Percentiles rank a stretch among this genome's conserved stretches.
Evolutionary conservation across 2,888 invertebrate species (phyloP).

Genomic region (Campoplex capitator): DNA sequence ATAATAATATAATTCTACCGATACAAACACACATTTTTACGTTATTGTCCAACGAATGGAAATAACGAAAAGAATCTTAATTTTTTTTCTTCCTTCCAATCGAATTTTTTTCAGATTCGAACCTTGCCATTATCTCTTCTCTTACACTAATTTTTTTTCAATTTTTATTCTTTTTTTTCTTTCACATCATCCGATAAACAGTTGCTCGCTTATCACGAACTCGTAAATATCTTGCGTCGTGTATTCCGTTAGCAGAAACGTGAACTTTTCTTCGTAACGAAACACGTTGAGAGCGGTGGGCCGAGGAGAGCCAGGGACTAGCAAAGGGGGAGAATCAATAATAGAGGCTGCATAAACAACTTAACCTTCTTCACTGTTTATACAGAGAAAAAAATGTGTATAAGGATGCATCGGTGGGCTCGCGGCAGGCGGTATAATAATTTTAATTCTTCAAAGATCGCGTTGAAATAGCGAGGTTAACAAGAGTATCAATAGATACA

Average conservation of each 20-base stretch:
- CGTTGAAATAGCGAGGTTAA: slow-evolving; percentile 35
- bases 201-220: background rate
- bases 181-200: background rate
- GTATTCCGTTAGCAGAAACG: background rate
- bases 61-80: background rate
- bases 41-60: background rate
- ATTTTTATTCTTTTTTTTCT: background rate
- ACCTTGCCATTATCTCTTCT: background rate
- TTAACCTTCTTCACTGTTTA: background rate
- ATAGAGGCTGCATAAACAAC: slow-evolving; percentile 5
- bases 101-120: background rate
- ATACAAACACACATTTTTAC: background rate
- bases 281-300: background rate
- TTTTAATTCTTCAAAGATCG: slow-evolving; percentile 47
- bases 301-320: background rate
- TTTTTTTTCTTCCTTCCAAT: background rate
- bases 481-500: slow-evolving; percentile 58
- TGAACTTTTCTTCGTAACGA: background rate
- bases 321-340: background rate
- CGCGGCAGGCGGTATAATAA: slow-evolving; percentile 29
- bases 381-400: background rate
- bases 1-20: too few relatives aligned
- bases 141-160: background rate
- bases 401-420: background rate
- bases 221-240: background rate